phyloP scores from a whole-genome alignment of 2,888 invertebrate genomes.

The Chrysolina oricalcia region DNA sequence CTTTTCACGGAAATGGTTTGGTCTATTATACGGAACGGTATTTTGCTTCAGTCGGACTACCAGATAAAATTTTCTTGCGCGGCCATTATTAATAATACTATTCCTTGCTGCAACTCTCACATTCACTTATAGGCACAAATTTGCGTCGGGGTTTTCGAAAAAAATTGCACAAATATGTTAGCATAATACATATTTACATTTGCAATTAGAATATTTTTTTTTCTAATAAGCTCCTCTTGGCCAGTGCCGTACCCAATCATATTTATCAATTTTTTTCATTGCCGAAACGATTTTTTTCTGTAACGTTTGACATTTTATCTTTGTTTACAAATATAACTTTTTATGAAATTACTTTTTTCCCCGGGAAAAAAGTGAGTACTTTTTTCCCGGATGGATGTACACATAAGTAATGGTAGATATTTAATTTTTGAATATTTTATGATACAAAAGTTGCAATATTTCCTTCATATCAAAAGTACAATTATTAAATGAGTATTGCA shows the following conservation, averaged over 20 bases:
- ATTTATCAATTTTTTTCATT: background rate
- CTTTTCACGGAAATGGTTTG: constrained; percentile 70
- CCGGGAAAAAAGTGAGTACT: too few species aligned
- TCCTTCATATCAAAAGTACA: too few species aligned
- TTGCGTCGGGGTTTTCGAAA: constrained; percentile 28
- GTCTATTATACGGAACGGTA: constrained; percentile 69
- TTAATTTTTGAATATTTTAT: too few species aligned
- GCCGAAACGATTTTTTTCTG: background rate
- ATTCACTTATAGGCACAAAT: constrained; percentile 26
- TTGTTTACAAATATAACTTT: too few species aligned
- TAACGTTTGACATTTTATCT: too few species aligned
- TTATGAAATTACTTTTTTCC: too few species aligned
- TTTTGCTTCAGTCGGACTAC: constrained; percentile 64
- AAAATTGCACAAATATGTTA: background rate
- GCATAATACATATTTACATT: background rate
- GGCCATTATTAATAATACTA: constrained; percentile 56
- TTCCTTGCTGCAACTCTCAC: constrained; percentile 24
- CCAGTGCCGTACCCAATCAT: background rate
- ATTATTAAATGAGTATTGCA: too few species aligned
- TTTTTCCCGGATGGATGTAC: too few species aligned
- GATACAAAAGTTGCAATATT: too few species aligned
- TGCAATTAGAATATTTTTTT: background rate
- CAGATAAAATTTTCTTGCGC: constrained; percentile 64
- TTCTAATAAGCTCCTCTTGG: background rate
- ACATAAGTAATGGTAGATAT: too few species aligned